Evolutionary conservation across 2,797 vertebrate species (phyloP).

Genomic region (Rachycentron canadum): DNA sequence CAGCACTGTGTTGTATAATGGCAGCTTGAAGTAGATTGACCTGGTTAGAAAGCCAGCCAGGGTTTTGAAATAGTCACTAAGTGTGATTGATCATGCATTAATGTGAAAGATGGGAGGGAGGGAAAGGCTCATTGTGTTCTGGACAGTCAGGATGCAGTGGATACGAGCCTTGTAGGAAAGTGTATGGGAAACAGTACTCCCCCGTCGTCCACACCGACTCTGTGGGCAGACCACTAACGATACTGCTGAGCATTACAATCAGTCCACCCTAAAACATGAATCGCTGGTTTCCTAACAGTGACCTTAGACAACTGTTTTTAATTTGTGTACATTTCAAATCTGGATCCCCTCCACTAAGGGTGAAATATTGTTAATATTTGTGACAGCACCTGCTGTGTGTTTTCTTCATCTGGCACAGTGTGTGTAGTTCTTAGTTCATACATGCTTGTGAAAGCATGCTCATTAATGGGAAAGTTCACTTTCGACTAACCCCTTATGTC

Average conservation of each 20-base stretch:
- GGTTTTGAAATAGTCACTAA: slow-evolving; percentile 14
- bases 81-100: slow-evolving; percentile 45
- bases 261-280: slow-evolving; percentile 47
- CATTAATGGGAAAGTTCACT: background rate
- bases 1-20: slow-evolving; percentile 4
- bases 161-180: slow-evolving; percentile 26
- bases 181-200: slow-evolving; percentile 43
- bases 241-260: slow-evolving; percentile 42
- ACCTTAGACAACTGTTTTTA: background rate
- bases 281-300: background rate
- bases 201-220: background rate
- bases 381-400: background rate
- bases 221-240: slow-evolving; percentile 38
- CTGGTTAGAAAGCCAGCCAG: slow-evolving; percentile 36
- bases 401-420: slow-evolving; percentile 11
- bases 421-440: background rate
- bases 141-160: slow-evolving; percentile 24
- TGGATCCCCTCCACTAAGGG: background rate
- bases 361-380: background rate
- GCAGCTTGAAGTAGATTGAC: background rate
- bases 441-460: slow-evolving; percentile 6
- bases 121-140: slow-evolving; percentile 26
- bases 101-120: slow-evolving; percentile 27
- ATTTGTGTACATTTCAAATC: background rate
- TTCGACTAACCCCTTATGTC: slow-evolving; percentile 13